Conservation (phyloP, 23 tunicate genomes). For the Halocynthia roretzi region DNA sequence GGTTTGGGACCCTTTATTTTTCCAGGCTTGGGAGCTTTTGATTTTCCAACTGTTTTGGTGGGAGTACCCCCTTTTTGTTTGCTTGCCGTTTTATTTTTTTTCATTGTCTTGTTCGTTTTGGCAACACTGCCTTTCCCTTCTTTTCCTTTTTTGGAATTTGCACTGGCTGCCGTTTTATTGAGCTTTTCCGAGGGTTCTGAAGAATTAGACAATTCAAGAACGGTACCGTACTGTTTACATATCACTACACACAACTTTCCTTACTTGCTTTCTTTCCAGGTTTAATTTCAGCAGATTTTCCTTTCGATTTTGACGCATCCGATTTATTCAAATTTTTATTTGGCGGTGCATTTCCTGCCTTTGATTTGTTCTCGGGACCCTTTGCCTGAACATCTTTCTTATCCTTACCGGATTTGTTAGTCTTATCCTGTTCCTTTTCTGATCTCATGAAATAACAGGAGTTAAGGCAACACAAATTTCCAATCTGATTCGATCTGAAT, state of each 20-base stretch:
- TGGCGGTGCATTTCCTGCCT: too few relatives aligned
- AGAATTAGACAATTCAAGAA: too few relatives aligned
- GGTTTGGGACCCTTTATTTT: slow-evolving; percentile 3
- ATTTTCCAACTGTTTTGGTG: slow-evolving; percentile 11
- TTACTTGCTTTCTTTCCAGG: not conserved
- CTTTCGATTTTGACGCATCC: too few relatives aligned
- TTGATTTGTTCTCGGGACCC: too few relatives aligned
- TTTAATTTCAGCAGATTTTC: not conserved
- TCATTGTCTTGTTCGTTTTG: not conserved
- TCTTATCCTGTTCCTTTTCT: too few relatives aligned
- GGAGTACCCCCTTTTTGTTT: not conserved
- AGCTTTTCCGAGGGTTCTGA: not conserved
- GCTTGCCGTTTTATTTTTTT: not conserved
- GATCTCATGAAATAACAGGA: too few relatives aligned
- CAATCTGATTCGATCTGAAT: not conserved
- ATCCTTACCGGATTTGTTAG: too few relatives aligned
- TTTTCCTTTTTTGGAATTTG: slow-evolving; percentile 5
- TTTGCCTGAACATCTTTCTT: too few relatives aligned
- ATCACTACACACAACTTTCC: not conserved
- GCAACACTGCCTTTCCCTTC: not conserved
- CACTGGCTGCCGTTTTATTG: not conserved
- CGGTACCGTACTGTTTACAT: too few relatives aligned
- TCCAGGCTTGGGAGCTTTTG: slow-evolving; percentile 24
- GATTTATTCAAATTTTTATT: too few relatives aligned
- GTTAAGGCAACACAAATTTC: not conserved